These are phyloP conservation scores for Tethea ocularis DNA, from an alignment of 2,888 invertebrate genomes.

Conservation along the genomic window DNA sequence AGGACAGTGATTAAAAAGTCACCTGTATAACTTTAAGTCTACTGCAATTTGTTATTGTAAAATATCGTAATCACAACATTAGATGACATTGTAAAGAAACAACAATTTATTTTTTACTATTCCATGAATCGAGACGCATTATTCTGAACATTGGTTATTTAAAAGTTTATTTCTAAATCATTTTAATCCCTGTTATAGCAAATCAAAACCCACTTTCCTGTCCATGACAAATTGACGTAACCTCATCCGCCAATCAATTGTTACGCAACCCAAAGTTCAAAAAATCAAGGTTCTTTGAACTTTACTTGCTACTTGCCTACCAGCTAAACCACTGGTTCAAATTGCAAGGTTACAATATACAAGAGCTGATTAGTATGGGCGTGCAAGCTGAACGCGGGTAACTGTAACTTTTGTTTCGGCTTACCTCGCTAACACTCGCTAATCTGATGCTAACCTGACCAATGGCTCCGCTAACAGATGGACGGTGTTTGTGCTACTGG, in stretches of 20 bases:
- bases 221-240: neutral
- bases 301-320: neutral
- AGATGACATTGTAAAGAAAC: too few relatives aligned
- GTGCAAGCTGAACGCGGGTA: neutral
- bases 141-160: too few relatives aligned
- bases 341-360: neutral
- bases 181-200: neutral
- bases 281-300: neutral
- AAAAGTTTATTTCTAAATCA: too few relatives aligned
- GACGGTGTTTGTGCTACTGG: neutral
- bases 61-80: too few relatives aligned
- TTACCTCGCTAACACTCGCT: neutral
- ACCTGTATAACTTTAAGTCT: too few relatives aligned
- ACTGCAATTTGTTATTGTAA: too few relatives aligned
- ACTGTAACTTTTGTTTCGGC: slow-evolving; percentile 6
- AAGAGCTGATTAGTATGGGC: neutral
- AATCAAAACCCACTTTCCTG: neutral
- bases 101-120: too few relatives aligned
- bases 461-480: neutral
- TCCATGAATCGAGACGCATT: too few relatives aligned
- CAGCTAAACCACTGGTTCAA: neutral
- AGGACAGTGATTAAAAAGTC: too few relatives aligned
- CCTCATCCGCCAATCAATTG: neutral
- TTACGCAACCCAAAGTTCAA: neutral
- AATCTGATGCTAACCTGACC: neutral